Evolutionary conservation across 2,888 invertebrate species (phyloP).

Genomic region (Allophyes oxyacanthae): DNA sequence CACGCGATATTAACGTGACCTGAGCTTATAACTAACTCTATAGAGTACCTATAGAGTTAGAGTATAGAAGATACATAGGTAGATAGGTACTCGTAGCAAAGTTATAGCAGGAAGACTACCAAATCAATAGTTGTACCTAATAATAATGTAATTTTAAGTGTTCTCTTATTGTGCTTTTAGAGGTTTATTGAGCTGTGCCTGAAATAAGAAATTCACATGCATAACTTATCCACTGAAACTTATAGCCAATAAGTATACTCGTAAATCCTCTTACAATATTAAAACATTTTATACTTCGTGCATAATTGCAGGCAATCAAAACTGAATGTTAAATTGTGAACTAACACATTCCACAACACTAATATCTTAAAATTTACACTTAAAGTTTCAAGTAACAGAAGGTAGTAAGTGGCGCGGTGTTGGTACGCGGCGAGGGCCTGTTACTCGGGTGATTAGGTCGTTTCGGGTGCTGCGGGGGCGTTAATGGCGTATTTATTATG

Average conservation of each 20-base stretch:
- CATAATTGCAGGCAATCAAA: conserved; percentile 56
- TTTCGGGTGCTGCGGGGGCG: conserved; percentile 88
- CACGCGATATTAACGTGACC: conserved; percentile 56
- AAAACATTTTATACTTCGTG: conserved; percentile 40
- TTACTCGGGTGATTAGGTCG: conserved; percentile 76
- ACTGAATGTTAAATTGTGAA: conserved; percentile 49
- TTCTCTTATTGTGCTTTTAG: too few species aligned
- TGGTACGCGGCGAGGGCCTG: conserved; percentile 28
- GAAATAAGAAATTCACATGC: too few species aligned
- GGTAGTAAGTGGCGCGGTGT: conserved; percentile 41
- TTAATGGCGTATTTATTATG: conserved; percentile 90
- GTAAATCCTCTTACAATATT: conserved; percentile 28
- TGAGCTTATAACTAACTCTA: conserved; percentile 28
- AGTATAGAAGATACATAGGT: too few species aligned
- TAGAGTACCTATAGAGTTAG: too few species aligned
- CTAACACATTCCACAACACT: conserved; percentile 62
- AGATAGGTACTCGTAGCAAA: background rate
- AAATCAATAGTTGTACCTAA: too few species aligned
- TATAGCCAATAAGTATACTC: conserved; percentile 3
- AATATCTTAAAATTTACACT: conserved; percentile 75
- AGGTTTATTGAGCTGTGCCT: too few species aligned
- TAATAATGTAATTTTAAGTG: too few species aligned
- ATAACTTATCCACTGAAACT: background rate
- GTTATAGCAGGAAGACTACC: background rate
- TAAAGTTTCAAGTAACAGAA: conserved; percentile 39